Percentiles rank a stretch among this genome's conserved stretches.
phyloP scores from a whole-genome alignment of 2,888 invertebrate genomes.

The Boloria euphrosyne region DNA sequence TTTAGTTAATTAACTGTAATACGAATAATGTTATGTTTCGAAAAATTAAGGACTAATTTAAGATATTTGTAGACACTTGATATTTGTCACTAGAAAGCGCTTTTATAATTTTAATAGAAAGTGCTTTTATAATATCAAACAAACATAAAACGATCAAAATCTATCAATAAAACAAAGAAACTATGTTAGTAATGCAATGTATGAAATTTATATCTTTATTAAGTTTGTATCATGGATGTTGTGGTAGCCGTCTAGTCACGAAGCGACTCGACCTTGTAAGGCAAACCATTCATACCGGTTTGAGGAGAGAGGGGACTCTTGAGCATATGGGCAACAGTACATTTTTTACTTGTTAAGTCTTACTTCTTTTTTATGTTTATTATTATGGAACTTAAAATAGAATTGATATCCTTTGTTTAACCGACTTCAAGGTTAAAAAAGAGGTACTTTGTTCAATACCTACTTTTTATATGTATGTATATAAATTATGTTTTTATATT shows the following conservation, averaged over 20 bases:
- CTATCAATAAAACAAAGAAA: neutral
- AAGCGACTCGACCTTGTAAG: conserved; percentile 59
- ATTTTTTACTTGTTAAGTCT: conserved; percentile 6
- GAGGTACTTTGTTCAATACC: no score
- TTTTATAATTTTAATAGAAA: no score
- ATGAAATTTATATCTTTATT: conserved; percentile 35
- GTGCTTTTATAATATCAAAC: neutral
- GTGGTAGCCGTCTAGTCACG: conserved; percentile 45
- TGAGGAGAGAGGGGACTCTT: conserved; percentile 44
- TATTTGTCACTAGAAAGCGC: no score
- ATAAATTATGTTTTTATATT: no score
- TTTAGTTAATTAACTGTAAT: no score
- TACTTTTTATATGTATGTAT: no score
- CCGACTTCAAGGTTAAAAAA: no score
- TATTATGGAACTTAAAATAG: neutral
- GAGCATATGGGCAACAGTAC: conserved; percentile 12
- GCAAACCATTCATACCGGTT: conserved; percentile 46
- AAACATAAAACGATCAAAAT: neutral
- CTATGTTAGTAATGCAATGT: neutral
- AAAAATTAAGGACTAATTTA: no score
- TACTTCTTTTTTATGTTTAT: neutral
- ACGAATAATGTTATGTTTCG: no score
- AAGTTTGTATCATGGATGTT: conserved; percentile 21
- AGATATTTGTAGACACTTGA: no score
- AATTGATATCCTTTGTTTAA: no score